These are phyloP conservation scores for Scotopteryx bipunctaria DNA, from an alignment of 2,888 invertebrate genomes.

Conservation along the genomic window DNA sequence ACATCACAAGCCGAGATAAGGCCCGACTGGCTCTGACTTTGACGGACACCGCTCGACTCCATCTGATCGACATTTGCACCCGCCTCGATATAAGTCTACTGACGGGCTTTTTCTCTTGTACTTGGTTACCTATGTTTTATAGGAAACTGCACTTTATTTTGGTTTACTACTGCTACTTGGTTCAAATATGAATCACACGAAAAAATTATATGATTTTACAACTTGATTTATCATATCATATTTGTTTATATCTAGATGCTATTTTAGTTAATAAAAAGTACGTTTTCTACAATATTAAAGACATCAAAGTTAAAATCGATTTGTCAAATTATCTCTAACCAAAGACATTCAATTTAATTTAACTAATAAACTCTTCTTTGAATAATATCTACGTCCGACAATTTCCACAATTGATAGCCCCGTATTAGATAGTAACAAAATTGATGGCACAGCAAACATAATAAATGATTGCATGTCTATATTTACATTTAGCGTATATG, in stretches of 20 bases:
- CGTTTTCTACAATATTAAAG: too few species aligned
- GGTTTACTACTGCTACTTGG: too few species aligned
- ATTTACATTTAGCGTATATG: constrained; percentile 66
- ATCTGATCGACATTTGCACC: constrained; percentile 61
- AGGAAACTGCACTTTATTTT: too few species aligned
- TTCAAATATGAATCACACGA: too few species aligned
- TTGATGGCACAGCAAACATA: constrained; percentile 57
- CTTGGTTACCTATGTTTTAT: too few species aligned
- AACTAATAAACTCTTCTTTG: constrained; percentile 32
- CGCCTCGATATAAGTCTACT: constrained; percentile 52
- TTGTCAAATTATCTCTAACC: constrained; percentile 3
- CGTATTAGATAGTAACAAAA: constrained; percentile 46
- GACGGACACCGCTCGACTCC: constrained; percentile 60
- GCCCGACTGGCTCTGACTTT: constrained; percentile 53
- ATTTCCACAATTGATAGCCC: constrained; percentile 39
- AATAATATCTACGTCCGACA: constrained; percentile 38
- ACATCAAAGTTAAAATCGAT: not conserved
- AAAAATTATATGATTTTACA: too few species aligned
- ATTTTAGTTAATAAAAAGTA: too few species aligned
- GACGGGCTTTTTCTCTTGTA: too few species aligned
- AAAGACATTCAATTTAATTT: constrained; percentile 30
- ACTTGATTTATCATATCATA: too few species aligned
- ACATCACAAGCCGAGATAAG: constrained; percentile 55
- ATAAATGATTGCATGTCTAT: constrained; percentile 63
- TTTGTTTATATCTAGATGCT: too few species aligned